These are phyloP conservation scores for Meta bourneti DNA, from an alignment of 2,888 invertebrate species.

Conservation along the genomic window DNA sequence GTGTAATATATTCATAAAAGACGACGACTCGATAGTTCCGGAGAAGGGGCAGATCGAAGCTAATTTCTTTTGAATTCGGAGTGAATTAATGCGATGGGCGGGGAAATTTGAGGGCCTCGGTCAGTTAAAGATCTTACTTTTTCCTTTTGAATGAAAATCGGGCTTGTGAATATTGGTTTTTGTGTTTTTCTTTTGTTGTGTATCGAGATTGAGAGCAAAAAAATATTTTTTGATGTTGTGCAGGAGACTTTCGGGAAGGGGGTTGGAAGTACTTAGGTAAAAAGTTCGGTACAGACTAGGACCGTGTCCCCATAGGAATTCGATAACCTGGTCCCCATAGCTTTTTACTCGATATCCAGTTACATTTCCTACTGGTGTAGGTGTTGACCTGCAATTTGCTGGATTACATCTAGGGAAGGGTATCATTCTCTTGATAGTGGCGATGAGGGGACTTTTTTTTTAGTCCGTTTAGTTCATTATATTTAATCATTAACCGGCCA, in stretches of 20 bases:
- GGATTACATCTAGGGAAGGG: not conserved
- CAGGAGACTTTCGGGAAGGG: conserved; percentile 14
- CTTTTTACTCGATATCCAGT: not conserved
- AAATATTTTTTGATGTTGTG: conserved; percentile 37
- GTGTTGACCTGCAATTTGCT: conserved; percentile 32
- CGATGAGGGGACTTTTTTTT: not conserved
- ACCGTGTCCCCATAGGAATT: conserved; percentile 48
- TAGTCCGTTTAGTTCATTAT: not conserved
- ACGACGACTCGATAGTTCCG: conserved; percentile 21
- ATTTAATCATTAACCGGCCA: not conserved
- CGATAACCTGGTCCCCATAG: conserved; percentile 29
- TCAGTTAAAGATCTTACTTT: conserved; percentile 34
- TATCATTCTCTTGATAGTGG: not conserved
- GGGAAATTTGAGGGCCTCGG: not conserved
- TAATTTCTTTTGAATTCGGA: conserved; percentile 70
- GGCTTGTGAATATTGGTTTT: conserved; percentile 45
- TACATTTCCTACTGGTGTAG: conserved; percentile 2
- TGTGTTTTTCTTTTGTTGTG: conserved; percentile 11
- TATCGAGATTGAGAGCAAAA: conserved; percentile 14
- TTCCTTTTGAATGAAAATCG: conserved; percentile 27
- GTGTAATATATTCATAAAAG: conserved; percentile 74
- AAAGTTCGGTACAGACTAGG: not conserved
- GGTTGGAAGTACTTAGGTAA: conserved; percentile 15
- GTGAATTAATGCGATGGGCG: conserved; percentile 67
- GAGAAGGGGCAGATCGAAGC: conserved; percentile 64